phyloP scores from a whole-genome alignment of 2,888 invertebrate genomes.

The Tanytarsus gracilentus region DNA sequence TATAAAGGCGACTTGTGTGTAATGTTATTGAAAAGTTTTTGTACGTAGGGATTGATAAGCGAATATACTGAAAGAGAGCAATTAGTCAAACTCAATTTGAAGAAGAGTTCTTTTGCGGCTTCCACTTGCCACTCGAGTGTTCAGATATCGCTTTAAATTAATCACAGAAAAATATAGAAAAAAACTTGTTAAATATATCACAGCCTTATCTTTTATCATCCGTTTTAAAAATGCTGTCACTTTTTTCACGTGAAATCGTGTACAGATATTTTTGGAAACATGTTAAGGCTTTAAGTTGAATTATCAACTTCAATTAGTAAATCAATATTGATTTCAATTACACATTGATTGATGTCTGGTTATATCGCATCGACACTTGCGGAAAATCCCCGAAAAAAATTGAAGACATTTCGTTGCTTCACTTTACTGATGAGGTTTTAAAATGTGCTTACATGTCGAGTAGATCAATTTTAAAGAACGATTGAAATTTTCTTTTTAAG shows the following conservation, averaged over 20 bases:
- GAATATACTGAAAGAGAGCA: too few species aligned
- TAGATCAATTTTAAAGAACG: too few species aligned
- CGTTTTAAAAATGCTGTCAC: conserved; percentile 28
- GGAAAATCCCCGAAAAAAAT: conserved; percentile 14
- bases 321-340: conserved; percentile 27
- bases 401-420: background rate
- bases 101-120: too few species aligned
- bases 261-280: conserved; percentile 22
- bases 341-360: conserved; percentile 26
- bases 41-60: too few species aligned
- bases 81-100: too few species aligned
- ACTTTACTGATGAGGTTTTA: background rate
- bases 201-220: conserved; percentile 30
- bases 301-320: conserved; percentile 28
- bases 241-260: background rate
- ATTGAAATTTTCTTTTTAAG: too few species aligned
- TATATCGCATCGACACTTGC: background rate
- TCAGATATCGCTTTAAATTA: conserved; percentile 28
- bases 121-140: background rate
- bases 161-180: conserved; percentile 11
- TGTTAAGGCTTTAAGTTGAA: conserved; percentile 26
- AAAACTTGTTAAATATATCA: too few species aligned
- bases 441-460: background rate
- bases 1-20: background rate
- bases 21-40: background rate